phyloP scores from a whole-genome alignment of 2,888 invertebrate genomes.

The Euplagia quadripunctaria region DNA sequence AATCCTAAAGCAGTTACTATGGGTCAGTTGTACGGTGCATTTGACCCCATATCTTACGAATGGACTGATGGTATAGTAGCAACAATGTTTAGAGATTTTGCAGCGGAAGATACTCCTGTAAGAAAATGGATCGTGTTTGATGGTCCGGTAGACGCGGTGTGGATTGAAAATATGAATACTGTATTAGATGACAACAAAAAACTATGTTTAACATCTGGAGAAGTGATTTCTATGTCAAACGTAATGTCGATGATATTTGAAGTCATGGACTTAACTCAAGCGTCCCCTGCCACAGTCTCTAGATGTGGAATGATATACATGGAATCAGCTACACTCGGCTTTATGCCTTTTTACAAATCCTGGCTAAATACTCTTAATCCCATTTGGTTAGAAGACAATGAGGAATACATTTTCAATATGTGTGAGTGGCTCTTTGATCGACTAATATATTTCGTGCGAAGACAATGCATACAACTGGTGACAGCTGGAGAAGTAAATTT shows the following conservation, averaged over 20 bases:
- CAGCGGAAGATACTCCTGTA: conserved; percentile 91
- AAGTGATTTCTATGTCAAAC: conserved; percentile 93
- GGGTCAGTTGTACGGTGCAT: conserved; percentile 96
- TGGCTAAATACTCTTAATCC: conserved; percentile 91
- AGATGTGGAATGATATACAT: conserved; percentile 97
- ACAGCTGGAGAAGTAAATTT: conserved; percentile 91
- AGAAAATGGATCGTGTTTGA: conserved; percentile 98
- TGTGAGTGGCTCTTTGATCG: conserved; percentile 94
- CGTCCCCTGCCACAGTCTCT: conserved; percentile 95
- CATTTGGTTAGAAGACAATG: conserved; percentile 89
- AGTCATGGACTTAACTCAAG: conserved; percentile 94
- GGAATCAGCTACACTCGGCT: conserved; percentile 94
- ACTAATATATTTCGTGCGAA: conserved; percentile 90
- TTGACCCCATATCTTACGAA: conserved; percentile 96
- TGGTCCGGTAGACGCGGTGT: conserved; percentile 95
- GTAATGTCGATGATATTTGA: conserved; percentile 96
- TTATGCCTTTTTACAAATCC: conserved; percentile 92
- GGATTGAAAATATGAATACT: conserved; percentile 97
- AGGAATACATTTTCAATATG: conserved; percentile 87
- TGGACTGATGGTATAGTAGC: conserved; percentile 96
- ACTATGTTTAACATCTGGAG: conserved; percentile 94
- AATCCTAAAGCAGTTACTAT: conserved; percentile 98
- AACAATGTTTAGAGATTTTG: conserved; percentile 92
- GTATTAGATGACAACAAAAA: conserved; percentile 96
- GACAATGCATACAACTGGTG: conserved; percentile 89